Percentiles rank a stretch among this genome's conserved stretches.
Evolutionary conservation across 2,113 vertebrate genomes (phyloP).

Genomic region (Tympanuchus pallidicinctus): DNA sequence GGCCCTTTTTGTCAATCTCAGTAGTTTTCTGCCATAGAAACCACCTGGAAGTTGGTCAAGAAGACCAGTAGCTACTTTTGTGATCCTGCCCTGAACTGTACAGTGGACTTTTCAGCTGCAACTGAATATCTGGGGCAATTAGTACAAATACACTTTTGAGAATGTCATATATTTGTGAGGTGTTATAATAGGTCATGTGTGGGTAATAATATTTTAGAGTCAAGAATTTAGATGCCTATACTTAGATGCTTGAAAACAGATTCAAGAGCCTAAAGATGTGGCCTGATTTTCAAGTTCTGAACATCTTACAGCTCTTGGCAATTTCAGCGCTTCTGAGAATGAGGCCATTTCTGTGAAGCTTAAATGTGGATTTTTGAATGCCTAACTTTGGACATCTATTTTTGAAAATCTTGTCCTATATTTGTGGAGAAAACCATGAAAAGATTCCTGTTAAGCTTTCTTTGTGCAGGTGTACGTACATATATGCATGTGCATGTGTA

Average conservation of each 20-base stretch:
- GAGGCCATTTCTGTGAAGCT: slow-evolving; percentile 65
- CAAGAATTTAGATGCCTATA: slow-evolving; percentile 43
- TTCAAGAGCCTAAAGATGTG: slow-evolving; percentile 67
- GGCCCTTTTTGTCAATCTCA: background rate
- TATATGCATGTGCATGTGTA: rapidly evolving
- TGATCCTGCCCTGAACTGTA: background rate
- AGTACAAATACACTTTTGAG: background rate
- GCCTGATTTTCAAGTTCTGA: slow-evolving; percentile 66
- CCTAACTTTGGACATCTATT: slow-evolving; percentile 68
- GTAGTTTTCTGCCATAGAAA: background rate
- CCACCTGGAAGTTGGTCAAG: background rate
- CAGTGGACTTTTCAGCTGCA: background rate
- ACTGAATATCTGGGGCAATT: slow-evolving; percentile 39
- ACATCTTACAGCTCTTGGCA: slow-evolving; percentile 54
- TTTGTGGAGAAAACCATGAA: slow-evolving; percentile 22
- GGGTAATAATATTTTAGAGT: slow-evolving; percentile 45
- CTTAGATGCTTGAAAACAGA: slow-evolving; percentile 56
- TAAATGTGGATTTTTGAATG: slow-evolving; percentile 68
- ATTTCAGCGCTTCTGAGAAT: slow-evolving; percentile 67
- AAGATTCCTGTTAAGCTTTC: background rate
- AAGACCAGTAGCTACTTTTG: background rate
- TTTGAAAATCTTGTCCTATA: slow-evolving; percentile 67
- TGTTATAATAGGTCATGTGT: slow-evolving; percentile 24
- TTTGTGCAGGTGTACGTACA: background rate
- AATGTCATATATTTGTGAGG: slow-evolving; percentile 26